A percentile compares a stretch with the other conserved stretches of the same genome.
phyloP scores from a whole-genome alignment of 2,797 vertebrate species.

The Danio aesculapii region DNA sequence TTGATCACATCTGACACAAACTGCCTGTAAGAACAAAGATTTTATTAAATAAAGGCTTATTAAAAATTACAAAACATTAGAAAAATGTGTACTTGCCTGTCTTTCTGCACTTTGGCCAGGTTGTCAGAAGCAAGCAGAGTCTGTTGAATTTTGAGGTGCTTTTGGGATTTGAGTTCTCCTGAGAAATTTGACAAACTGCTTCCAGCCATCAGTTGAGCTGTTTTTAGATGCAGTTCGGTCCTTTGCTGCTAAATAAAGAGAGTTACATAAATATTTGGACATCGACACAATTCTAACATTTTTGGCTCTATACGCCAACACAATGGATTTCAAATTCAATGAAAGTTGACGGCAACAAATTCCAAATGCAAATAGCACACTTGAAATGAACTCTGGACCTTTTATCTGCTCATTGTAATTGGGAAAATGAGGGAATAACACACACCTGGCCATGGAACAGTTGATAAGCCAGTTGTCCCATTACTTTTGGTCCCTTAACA shows the following conservation, averaged over 20 bases:
- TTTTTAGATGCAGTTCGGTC: constrained; percentile 33
- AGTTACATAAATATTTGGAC: neutral
- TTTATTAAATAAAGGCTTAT: neutral
- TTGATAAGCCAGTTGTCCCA: too few species aligned
- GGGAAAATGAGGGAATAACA: too few species aligned
- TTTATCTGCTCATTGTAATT: too few species aligned
- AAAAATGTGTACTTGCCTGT: constrained; percentile 46
- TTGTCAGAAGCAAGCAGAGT: constrained; percentile 33
- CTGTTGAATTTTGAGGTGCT: constrained; percentile 31
- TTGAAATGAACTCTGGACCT: too few species aligned
- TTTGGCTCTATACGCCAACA: too few species aligned
- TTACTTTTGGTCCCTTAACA: too few species aligned
- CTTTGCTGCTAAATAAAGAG: constrained; percentile 43
- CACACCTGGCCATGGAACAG: too few species aligned
- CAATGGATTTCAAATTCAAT: too few species aligned
- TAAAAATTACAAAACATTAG: neutral
- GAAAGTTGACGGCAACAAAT: too few species aligned
- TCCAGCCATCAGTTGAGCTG: neutral
- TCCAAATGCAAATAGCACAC: too few species aligned
- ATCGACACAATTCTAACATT: neutral
- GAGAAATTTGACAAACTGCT: constrained; percentile 13
- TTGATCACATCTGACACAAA: constrained; percentile 75
- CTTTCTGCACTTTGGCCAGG: constrained; percentile 57
- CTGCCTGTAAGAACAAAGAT: constrained; percentile 73
- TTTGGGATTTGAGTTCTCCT: constrained; percentile 44